phyloP scores from a whole-genome alignment of 53 echinoderm and acorn worm species.

The Henricia sp. region DNA sequence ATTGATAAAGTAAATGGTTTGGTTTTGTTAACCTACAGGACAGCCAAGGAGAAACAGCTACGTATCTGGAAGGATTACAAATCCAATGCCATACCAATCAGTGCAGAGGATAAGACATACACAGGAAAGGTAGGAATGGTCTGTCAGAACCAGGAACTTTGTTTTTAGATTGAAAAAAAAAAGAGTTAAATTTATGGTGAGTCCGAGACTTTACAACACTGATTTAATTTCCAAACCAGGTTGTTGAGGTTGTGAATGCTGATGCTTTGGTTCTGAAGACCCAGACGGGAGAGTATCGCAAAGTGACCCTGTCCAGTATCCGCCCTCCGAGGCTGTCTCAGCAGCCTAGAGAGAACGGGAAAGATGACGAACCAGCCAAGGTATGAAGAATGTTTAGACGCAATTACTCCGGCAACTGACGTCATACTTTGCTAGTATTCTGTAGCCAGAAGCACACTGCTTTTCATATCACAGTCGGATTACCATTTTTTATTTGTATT shows the following conservation, averaged over 20 bases:
- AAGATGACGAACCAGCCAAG: conserved; percentile 75
- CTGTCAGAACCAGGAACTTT: too few species aligned
- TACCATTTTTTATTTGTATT: not conserved
- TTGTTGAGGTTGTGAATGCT: conserved; percentile 95
- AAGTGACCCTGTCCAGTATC: conserved; percentile 94
- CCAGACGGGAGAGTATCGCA: conserved; percentile 70
- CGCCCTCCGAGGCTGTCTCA: conserved; percentile 86
- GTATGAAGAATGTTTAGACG: too few species aligned
- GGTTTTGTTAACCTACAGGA: conserved; percentile 52
- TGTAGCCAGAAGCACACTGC: too few species aligned
- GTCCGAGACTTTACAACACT: too few species aligned
- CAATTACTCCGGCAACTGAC: too few species aligned
- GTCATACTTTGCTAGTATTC: too few species aligned
- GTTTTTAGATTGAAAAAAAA: too few species aligned
- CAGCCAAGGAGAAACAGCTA: conserved; percentile 79
- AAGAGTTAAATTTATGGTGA: too few species aligned
- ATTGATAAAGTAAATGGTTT: too few species aligned
- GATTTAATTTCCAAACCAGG: conserved; percentile 72
- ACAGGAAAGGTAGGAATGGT: conserved; percentile 80
- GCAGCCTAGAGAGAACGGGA: conserved; percentile 26
- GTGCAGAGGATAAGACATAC: conserved; percentile 82
- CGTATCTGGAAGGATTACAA: conserved; percentile 93
- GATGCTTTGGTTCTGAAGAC: conserved; percentile 92
- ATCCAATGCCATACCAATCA: conserved; percentile 65
- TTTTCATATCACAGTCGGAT: not conserved